Evolutionary conservation across 2,888 invertebrate species (phyloP).

Genomic region (Amaurobius ferox): DNA sequence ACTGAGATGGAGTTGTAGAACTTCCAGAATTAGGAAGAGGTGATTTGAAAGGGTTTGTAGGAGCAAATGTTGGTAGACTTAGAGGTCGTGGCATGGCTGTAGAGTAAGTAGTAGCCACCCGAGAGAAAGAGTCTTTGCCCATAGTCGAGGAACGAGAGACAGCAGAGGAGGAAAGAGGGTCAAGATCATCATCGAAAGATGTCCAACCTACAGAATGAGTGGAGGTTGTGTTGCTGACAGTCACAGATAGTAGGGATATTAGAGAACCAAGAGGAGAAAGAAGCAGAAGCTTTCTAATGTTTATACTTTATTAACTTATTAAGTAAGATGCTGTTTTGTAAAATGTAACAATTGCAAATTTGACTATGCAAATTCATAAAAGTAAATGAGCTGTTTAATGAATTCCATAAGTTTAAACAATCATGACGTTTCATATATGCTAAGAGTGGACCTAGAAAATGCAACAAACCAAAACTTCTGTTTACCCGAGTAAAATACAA

Average conservation of each 20-base stretch:
- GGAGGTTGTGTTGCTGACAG: neutral
- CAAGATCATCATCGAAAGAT: slow-evolving; percentile 71
- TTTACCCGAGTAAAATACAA: too few species aligned
- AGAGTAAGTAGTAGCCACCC: slow-evolving; percentile 24
- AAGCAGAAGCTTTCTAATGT: neutral
- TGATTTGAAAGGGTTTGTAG: slow-evolving; percentile 62
- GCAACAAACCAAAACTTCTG: too few species aligned
- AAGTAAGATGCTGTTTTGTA: too few species aligned
- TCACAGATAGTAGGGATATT: neutral
- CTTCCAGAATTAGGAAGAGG: slow-evolving; percentile 25
- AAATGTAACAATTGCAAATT: too few species aligned
- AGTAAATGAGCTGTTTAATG: too few species aligned
- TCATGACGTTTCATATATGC: too few species aligned
- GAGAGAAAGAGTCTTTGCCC: slow-evolving; percentile 54
- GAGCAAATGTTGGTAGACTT: slow-evolving; percentile 62
- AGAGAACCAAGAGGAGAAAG: neutral
- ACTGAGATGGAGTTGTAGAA: slow-evolving; percentile 66
- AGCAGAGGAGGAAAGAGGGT: slow-evolving; percentile 63
- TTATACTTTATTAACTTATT: too few species aligned
- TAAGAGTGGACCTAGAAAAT: too few species aligned
- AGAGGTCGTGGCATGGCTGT: slow-evolving; percentile 63
- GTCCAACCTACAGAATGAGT: slow-evolving; percentile 70
- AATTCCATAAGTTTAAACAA: too few species aligned
- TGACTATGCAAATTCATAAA: too few species aligned
- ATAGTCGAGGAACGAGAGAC: slow-evolving; percentile 48